Base-by-base conservation (phyloP, 2,888 invertebrate species). In the Pseudolycoriella hygida region DNA sequence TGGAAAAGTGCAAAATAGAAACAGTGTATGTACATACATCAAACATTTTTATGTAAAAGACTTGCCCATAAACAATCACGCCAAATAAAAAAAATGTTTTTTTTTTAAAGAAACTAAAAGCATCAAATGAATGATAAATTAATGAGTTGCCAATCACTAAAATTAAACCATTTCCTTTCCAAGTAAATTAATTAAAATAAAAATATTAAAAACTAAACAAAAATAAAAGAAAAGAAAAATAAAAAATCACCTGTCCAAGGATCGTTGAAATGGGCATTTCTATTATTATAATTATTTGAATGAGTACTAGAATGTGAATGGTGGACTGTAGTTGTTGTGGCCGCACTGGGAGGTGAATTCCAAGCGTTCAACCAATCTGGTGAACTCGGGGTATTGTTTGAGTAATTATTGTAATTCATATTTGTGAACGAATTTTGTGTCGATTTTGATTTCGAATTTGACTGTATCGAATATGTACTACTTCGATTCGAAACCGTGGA, bases 211-310 rank as follows among this genome's bases (percentile, higher is more conserved):
- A 32, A 38, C 15, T 37, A 41, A 43, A 45, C 14, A 39, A 40
- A 48, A 46, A 42, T 38, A 6, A 46, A 25, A 37, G 17, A 46
- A 12, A 15, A 19, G 15, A 42, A 12, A 42, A 44, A 12, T 8
- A 46, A 43, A 20, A 46, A 46, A 32, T 52, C 52, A 53, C 53
- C 53, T 53, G 52, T 52, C 53, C 52, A 52, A 38, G 52, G 51
- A 50, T 53, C 53, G 50, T 50, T 50, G 49, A 47, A 46, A 46
- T 19, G 43, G 42, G 20, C 43, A 38, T 47, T 45, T 43, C 47
- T 41, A 46, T 41, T 48, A 48, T 43, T 47, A 45, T 44, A 46
- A 49, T 42, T 47, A 47, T 38, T 43, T 46, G 40, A 46, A 42
- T 48, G 46, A 37, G 32, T 44, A 47, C 38, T 49, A 17, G 46